Base-by-base conservation (phyloP, 2,888 invertebrate species). In the Pristionchus japonicus region DNA sequence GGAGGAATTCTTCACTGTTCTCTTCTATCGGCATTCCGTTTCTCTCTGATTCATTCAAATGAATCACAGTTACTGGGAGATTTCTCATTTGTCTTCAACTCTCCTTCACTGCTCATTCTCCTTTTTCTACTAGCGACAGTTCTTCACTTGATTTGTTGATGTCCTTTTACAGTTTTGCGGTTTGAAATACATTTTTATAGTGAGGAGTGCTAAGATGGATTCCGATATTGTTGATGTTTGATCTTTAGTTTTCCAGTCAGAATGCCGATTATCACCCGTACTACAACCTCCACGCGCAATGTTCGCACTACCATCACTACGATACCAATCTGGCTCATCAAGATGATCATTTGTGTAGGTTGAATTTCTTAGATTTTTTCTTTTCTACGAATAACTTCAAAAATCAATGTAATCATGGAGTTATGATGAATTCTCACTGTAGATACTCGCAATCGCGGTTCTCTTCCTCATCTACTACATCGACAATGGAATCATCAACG, bases 321-420 rank as follows among this genome's bases (percentile, higher is more conserved):
- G 3, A 40, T 88, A 3, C 88, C 88, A 31, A 40, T 88, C 15
- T 88, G 86, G 85, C 23, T 86, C n/a, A 49, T 88, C 77, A 88
- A 88, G 40, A 57, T 88, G 7, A 77, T 88, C 34, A 88, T 86
- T 20, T 80, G 80, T 31, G 88, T 88, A 4, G 61, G n/a, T 57
- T 34, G 15, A 34, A 57, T 2, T 57, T 23, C 3, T 57, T 57
- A 17, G 17, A 23, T 11, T 57, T 57, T 57, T 23, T 20, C 23
- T 0, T 9, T 23, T 3, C 57, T 23, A 3, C 3, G 20, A 47
- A 52, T 52, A 52, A 15, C 9, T 23, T 23, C 4, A 23, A n/a
- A n/a, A 57, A 3, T 57, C 7, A n/a, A 6, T 23, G 0, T 7
- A n/a, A n/a, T 20, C 23, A 6, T 57, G n/a, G n/a, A 52, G 23